Evolutionary conservation across 1,140 invertebrate species (phyloP), one percentile per base, ranked within the genome.

Genomic region (Sminthurides bifidus): DNA sequence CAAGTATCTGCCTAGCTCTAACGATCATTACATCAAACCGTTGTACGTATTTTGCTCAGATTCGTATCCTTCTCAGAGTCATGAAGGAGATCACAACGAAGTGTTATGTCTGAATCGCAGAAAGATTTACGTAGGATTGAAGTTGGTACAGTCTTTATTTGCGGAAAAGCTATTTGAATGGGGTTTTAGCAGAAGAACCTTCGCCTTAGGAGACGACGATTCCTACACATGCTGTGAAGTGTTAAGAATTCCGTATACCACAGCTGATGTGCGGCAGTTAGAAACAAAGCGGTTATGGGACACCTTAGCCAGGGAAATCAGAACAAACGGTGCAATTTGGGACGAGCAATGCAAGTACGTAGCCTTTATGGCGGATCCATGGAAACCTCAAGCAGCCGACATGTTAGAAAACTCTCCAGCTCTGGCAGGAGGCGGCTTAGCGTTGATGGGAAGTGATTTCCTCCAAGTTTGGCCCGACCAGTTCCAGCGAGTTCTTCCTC

Each of bases 361-460:
- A 44, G 88, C 83, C 1, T 93, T 95, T 68, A 75, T 94, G 46
- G 86, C 85, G 0, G 91, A 87, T 68, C 93, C 89, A 0, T 74
- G 80, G 59, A 93, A 86, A 70, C 72, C 79, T 61, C 83, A 83
- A 2, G 73, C 74, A 3, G 76, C 59, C 82, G 64, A 80, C 85
- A 29, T 69, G 88, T 23, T 75, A 78, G 5, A 74, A 83, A 48
- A 84, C 84, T 4, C 81, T 71, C 85, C 84, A 30, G 90, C 91
- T 2, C 72, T 94, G 45, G 91, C 90, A 46, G 84, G 85, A 46
- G 91, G 90, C 15, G 90, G 89, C 4, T 72, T 96, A 37, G 92
- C 92, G 3, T 72, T 95, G 4, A 87, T 94, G 68, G 89, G 91
- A 3, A 87, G 85, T 1, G 88, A 84, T 3, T 91, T 86, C 68